Evolutionary conservation across 1,140 invertebrate species (phyloP), one percentile per base, ranked within the genome.

Genomic region (Rhopalosiphum maidis): DNA sequence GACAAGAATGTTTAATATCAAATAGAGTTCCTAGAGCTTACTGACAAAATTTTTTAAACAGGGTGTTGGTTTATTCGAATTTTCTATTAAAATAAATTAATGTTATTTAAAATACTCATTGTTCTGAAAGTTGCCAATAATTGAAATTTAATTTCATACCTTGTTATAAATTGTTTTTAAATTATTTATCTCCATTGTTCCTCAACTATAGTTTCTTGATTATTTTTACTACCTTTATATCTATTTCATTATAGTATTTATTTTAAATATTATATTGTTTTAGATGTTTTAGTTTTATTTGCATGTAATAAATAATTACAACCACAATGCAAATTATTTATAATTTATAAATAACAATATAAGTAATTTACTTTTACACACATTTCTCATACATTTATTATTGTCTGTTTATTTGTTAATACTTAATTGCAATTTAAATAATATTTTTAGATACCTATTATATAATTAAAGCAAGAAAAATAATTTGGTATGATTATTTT

Each of bases 11-110:
- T 87, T 83, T 48, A n/a, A 35, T n/a, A 88, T 35, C 21, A 55
- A 54, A 60, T 90, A 90, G 88, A 90, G 89, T 90, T 90, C 55
- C 89, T 90, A 90, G 54, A 90, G 54, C 7, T 90, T 60, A 60
- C 60, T 43, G 37, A 60, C 37, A 90, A 55, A 89, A 22, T 83
- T 9, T 43, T 92, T 51, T 37, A 48, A 92, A 83, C 90, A 92
- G 90, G 90, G 90, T 92, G 90, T 83, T 83, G 23, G 18, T 77
- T 46, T 77, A 46, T 91, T 91, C 30, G 15, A 91, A 91, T 91
- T 43, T 68, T 91, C 18, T 77, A 68, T 18, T 51, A 51, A 60
- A 89, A 54, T 23, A n/a, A 90, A 90, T 43, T 8, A 60, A 41
- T 54, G 22, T 54, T 68, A 25, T 43, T 60, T 60, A 60, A 11